Evolutionary conservation across 2,888 invertebrate species (phyloP).

Genomic region (Neoascia interrupta): DNA sequence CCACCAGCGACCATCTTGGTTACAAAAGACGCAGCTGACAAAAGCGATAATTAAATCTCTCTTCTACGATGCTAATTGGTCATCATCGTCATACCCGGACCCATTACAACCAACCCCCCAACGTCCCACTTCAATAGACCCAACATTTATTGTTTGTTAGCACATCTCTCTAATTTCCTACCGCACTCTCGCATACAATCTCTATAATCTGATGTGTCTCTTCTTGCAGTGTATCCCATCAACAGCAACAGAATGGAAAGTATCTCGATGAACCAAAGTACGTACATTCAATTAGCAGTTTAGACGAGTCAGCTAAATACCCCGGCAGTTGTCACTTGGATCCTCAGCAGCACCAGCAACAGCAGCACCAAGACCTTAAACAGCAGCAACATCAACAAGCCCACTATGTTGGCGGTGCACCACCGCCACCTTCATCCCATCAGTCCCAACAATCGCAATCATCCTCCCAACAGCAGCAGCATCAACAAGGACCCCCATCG

Average conservation of each 20-base stretch:
- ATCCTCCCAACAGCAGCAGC: slow-evolving; percentile 69
- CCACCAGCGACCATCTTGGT: background rate
- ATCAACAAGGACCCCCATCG: slow-evolving; percentile 68
- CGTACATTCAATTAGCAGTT: slow-evolving; percentile 73
- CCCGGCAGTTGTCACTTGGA: slow-evolving; percentile 75
- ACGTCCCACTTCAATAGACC: too few species aligned
- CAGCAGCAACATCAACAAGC: slow-evolving; percentile 46
- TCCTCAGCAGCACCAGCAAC: slow-evolving; percentile 64
- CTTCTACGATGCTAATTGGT: slow-evolving; percentile 35
- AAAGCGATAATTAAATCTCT: slow-evolving; percentile 42
- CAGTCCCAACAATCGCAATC: slow-evolving; percentile 70
- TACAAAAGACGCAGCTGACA: slow-evolving; percentile 10
- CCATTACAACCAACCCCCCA: background rate
- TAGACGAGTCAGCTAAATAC: slow-evolving; percentile 74
- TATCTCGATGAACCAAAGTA: slow-evolving; percentile 79
- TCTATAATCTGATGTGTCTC: slow-evolving; percentile 24
- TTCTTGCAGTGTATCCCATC: slow-evolving; percentile 72
- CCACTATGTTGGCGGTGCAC: slow-evolving; percentile 44
- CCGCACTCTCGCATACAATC: slow-evolving; percentile 1
- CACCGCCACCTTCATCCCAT: slow-evolving; percentile 60
- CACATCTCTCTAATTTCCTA: slow-evolving; percentile 21
- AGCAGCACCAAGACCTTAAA: slow-evolving; percentile 54
- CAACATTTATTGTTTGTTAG: slow-evolving; percentile 23
- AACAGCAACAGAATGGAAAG: slow-evolving; percentile 76
- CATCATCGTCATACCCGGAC: background rate